Conservation (phyloP, 2,113 vertebrate genomes). For the Catharus minimus region DNA sequence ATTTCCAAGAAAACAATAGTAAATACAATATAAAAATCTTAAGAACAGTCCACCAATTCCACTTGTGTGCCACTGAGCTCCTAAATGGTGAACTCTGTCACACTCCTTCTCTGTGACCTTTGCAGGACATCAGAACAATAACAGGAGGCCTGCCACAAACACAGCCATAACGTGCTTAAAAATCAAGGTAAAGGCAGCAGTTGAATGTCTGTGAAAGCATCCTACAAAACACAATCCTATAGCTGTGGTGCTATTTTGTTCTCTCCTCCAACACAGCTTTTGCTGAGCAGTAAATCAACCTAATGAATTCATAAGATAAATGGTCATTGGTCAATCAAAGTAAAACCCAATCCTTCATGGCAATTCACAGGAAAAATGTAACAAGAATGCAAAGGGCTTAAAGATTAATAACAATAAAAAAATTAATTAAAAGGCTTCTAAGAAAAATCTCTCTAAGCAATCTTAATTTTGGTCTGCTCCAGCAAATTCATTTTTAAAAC, state of each 20-base stretch:
- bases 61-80: background rate
- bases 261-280: background rate
- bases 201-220: background rate
- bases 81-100: background rate
- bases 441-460: conserved; percentile 14
- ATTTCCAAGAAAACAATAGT: background rate
- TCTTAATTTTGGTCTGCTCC: conserved; percentile 29
- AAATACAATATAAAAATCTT: background rate
- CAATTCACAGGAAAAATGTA: background rate
- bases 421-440: background rate
- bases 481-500: conserved; percentile 32
- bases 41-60: background rate
- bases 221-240: background rate
- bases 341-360: background rate
- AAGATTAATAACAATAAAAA: conserved; percentile 32
- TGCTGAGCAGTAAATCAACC: background rate
- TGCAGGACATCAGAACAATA: background rate
- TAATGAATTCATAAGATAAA: conserved; percentile 10
- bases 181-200: background rate
- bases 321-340: conserved; percentile 28
- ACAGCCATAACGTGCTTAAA: background rate
- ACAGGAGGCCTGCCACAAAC: background rate
- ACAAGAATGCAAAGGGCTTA: background rate
- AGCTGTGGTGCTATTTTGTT: background rate
- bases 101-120: background rate